phyloP scores from a whole-genome alignment of 2,888 invertebrate species.

The Sepioteuthis lessoniana region DNA sequence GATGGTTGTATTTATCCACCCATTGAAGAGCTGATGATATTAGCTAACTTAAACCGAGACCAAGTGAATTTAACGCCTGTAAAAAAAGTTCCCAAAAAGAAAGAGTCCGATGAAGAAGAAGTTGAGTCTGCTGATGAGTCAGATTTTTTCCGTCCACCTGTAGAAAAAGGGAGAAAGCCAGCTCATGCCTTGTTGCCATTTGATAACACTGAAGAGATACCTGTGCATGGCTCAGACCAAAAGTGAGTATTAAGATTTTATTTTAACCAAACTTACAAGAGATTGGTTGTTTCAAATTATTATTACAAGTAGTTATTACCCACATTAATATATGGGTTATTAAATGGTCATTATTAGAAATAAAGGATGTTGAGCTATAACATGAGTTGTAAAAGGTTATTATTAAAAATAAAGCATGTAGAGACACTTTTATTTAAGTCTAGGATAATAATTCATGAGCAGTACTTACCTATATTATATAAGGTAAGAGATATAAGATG shows the following conservation, averaged over 20 bases:
- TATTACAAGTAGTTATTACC: no score
- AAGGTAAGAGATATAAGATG: no score
- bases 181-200: constrained; percentile 71
- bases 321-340: no score
- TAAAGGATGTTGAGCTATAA: no score
- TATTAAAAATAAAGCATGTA: no score
- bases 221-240: constrained; percentile 70
- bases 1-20: constrained; percentile 64
- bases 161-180: constrained; percentile 58
- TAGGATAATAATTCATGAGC: no score
- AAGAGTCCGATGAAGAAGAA: constrained; percentile 43
- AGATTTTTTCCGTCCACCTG: background rate
- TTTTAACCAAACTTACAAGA: background rate
- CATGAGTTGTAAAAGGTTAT: no score
- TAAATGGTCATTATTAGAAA: no score
- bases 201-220: constrained; percentile 70
- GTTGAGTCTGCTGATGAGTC: constrained; percentile 46
- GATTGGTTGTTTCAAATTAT: no score
- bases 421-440: no score
- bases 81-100: constrained; percentile 48
- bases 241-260: constrained; percentile 54
- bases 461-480: no score
- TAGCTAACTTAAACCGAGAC: constrained; percentile 56
- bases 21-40: constrained; percentile 58
- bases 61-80: constrained; percentile 50